These are phyloP conservation scores for Psococerastis gibbosa DNA, from an alignment of 2,888 invertebrate species.

Conservation along the genomic window DNA sequence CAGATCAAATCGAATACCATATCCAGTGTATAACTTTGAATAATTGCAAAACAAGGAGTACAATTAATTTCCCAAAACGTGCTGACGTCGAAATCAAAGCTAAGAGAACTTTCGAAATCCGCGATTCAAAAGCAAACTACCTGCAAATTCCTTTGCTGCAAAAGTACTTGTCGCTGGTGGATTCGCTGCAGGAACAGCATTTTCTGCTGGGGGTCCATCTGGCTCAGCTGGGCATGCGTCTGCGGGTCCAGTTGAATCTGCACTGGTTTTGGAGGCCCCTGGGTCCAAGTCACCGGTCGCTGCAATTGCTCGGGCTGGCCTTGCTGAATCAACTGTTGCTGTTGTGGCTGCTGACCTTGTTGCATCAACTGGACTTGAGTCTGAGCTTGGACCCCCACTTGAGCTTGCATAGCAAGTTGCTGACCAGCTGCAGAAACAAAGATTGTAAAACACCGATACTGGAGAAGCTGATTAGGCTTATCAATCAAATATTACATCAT, in stretches of 20 bases:
- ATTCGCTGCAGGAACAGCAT: constrained; percentile 46
- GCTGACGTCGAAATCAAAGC: background rate
- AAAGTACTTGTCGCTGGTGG: constrained; percentile 39
- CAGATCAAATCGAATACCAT: too few species aligned
- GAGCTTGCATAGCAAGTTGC: too few species aligned
- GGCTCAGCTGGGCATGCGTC: constrained; percentile 65
- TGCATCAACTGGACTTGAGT: constrained; percentile 32
- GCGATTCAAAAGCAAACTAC: constrained; percentile 17
- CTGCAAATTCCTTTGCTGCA: constrained; percentile 36
- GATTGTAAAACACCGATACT: too few species aligned
- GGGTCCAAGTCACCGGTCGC: background rate
- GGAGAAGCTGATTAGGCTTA: too few species aligned
- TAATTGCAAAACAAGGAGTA: too few species aligned
- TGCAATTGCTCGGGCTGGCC: constrained; percentile 25
- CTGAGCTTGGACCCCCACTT: too few species aligned
- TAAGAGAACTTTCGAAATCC: background rate
- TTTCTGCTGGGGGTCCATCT: constrained; percentile 60
- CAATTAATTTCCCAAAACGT: too few species aligned
- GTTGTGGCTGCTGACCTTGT: constrained; percentile 27
- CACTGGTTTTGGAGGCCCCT: constrained; percentile 38
- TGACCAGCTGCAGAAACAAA: too few species aligned
- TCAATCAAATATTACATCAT: too few species aligned
- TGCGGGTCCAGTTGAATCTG: constrained; percentile 70
- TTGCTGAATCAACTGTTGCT: constrained; percentile 26
- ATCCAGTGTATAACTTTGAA: too few species aligned